Base-by-base conservation (phyloP, 2,113 vertebrate species). In the Orycteropus afer region DNA sequence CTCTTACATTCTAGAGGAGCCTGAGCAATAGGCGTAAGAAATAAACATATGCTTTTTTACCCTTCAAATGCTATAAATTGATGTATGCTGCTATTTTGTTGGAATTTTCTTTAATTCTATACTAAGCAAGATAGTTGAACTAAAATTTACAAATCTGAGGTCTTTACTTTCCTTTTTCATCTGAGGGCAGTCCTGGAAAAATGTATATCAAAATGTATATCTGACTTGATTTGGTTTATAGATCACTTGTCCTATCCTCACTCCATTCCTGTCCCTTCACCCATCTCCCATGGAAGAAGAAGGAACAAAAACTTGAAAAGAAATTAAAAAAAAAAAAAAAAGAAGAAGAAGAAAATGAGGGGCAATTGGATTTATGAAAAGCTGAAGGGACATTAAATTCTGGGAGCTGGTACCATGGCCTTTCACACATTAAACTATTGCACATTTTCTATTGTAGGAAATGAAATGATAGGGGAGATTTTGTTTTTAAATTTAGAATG, bases 281-380 rank as follows among this genome's bases (percentile, higher is more conserved):
- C 15, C 49, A 37, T 89, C 37, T 86, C 59, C 59, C 27, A 77
- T 49, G 69, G 74, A 94, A 88, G 69, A 94, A 91, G 27, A 92
- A 79, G 34, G 27, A 47, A 40, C 78, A 86, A 45, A 34, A 82
- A 93, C 37, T 37, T 78, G 47, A 42, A 69, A 79, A 80, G 37
- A 69, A 37, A 53, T 12, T 12, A 53, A 53, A 29, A 61, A 61
- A 10, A 29, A 37, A 69, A 37, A 69, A 37, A 88, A 80, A 93
- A 67, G 84, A 86, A 77, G 34, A 27, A 85, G 80, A 82, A 81
- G 55, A 79, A 55, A 20, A 81, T 47, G 23, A 63, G 32, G 69
- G 18, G 27, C 84, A 51, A 37, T 4, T 86, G 51, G 76, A 23
- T 86, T 95, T 71, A 59, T 80, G 69, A 34, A 91, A 93, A 83